Conservation (phyloP, 37 sponge, comb jelly and placozoan genomes). For the Ianthella basta region DNA sequence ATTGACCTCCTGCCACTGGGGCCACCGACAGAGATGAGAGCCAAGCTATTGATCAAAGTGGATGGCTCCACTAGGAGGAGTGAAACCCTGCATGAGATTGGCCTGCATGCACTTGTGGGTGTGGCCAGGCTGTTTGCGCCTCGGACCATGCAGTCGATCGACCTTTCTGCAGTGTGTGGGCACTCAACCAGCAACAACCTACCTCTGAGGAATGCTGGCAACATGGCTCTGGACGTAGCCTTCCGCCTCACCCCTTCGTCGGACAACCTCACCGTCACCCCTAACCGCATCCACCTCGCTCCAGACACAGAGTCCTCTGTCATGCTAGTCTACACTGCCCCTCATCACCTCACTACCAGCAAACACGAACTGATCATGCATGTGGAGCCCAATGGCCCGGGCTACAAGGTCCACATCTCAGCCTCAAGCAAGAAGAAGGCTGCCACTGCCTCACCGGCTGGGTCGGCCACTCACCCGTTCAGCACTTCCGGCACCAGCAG, state of each 20-base stretch:
- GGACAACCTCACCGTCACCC: constrained; percentile 38
- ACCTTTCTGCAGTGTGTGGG: constrained; percentile 41
- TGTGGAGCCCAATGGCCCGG: constrained; percentile 59
- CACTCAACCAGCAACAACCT: constrained; percentile 33
- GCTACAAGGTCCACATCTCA: constrained; percentile 63
- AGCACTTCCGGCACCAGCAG: no score
- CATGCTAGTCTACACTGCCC: constrained; percentile 19
- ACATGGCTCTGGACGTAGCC: constrained; percentile 52
- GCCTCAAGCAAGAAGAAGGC: constrained; percentile 20
- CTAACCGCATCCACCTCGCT: constrained; percentile 35
- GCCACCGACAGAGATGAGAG: not conserved
- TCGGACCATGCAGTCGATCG: constrained; percentile 37
- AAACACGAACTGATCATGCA: constrained; percentile 31
- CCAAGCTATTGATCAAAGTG: not conserved
- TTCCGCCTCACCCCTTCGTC: constrained; percentile 13
- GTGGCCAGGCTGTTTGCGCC: constrained; percentile 62
- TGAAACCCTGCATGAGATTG: constrained; percentile 25
- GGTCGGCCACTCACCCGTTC: no score
- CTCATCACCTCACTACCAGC: not conserved
- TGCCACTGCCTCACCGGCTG: not conserved
- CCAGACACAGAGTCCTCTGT: constrained; percentile 36
- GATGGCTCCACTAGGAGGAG: not conserved
- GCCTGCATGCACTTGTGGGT: constrained; percentile 54
- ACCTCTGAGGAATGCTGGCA: constrained; percentile 76
- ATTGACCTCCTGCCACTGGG: not conserved